Evolutionary conservation across 2,888 invertebrate species (phyloP), one percentile per base, ranked within the genome.

Genomic region (Cyclophora albipunctata): DNA sequence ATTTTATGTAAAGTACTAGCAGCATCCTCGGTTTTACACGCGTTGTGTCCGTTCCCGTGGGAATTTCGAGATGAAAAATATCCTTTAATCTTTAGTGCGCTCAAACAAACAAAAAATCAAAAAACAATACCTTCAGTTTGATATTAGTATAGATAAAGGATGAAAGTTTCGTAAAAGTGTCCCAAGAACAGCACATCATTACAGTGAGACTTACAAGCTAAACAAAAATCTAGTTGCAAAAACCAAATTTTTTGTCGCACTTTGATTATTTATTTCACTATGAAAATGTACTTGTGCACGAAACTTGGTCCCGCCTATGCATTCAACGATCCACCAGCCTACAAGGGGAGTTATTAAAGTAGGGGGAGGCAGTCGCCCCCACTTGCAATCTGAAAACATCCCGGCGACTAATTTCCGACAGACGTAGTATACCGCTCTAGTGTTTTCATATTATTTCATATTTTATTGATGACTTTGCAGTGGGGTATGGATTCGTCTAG

Each of bases 361-460:
- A 59, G 59, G 60, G 57, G 63, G 58, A 45, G 52, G 52, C 43
- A 45, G 34, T 50, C 55, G 55, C 64, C 64, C 63, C 63, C 64
- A 55, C 59, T 61, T 55, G 73, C 75, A 76, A 76, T 77, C 71
- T 72, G 72, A 69, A 73, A 59, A 56, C 57, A 55, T 56, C 54
- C 78, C 84, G 77, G 81, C 80, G 84, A 84, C 85, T 86, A 85
- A 86, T 86, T 85, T 86, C 85, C 85, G 83, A 78, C 81, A 68
- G 75, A 73, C 73, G 5, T 43, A 43, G 5, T 73, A 69, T 64
- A 67, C 62, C 66, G 64, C 66, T 60, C 58, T 69, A 63, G 66
- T 63, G 57, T 73, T 76, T 73, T 69, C 7, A 69, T 67, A 69
- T 66, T 73, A 75, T 74, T 75, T 73, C 71, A 75, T 75, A 73